Base-by-base conservation (phyloP, 2,113 vertebrate species). In the Dicentrarchus labrax region DNA sequence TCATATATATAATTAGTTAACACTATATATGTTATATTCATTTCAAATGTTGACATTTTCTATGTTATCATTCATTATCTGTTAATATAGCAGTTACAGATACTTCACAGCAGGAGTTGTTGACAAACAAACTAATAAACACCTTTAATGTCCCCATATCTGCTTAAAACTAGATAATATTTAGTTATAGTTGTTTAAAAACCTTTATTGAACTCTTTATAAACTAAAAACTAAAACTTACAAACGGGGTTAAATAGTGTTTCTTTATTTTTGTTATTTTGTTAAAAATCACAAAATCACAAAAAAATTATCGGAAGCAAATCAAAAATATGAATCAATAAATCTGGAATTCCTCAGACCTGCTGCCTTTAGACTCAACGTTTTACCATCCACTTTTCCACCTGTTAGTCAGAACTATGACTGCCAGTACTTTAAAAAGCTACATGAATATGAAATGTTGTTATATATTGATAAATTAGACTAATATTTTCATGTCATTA, bases 181-280 rank as follows among this genome's bases (percentile, higher is more conserved):
- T 24, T 6, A 16, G 4, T 22, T 15, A 0, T 8, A 1, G 1
- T 17, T 8, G 1, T 2, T 51, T n/a, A n/a, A 5, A 36, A 16
- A 50, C 13, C 8, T 51, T 2, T 50, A 75, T 16, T 22, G n/a
- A 41, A 51, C 3, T 50, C 19, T 39, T 7, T 21, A 61, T 13
- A 16, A 62, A 39, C 45, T n/a, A n/a, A n/a, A n/a, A n/a, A n/a
- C n/a, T n/a, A n/a, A n/a, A 38, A 21, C 8, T 11, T 45, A 17
- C 8, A 30, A 45, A 45, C 24, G 4, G 16, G 4, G 21, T 8
- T 13, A 43, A 47, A 13, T 48, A 38, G 5, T 38, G 2, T 56
- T 54, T 36, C 17, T 5, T 24, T 41, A 45, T 54, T 21, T 16
- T 21, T 64, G 16, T 54, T 72, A 8, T 15, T 2, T 45, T 30